Conservation (phyloP, 2,888 invertebrate species). For the Ferrisia virgata region DNA sequence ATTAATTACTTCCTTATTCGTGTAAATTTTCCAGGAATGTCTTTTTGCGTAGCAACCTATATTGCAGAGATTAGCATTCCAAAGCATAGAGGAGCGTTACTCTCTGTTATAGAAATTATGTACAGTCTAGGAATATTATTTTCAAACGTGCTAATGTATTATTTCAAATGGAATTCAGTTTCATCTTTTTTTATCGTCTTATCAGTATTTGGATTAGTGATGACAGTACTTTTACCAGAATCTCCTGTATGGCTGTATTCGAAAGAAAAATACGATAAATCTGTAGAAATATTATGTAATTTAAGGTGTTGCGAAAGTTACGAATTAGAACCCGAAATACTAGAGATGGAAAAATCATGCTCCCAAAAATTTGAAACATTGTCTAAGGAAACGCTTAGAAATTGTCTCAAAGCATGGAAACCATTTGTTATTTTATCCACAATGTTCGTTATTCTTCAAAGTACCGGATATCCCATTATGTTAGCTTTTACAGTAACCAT, state of each 20-base stretch:
- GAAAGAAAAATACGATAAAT: neutral
- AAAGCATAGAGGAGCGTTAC: neutral
- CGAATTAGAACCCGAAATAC: neutral
- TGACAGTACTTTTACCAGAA: neutral
- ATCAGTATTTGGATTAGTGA: neutral
- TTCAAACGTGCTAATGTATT: neutral
- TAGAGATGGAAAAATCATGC: neutral
- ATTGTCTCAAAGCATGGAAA: neutral
- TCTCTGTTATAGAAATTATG: neutral
- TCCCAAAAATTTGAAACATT: neutral
- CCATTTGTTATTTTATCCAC: neutral
- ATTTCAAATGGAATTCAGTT: neutral
- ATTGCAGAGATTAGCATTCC: neutral
- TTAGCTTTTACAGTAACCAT: neutral
- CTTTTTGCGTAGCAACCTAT: neutral
- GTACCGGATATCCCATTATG: neutral
- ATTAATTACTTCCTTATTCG: too few species aligned
- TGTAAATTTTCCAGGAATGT: conserved; percentile 8
- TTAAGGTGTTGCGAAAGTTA: neutral
- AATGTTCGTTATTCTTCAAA: neutral
- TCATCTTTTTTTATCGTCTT: neutral
- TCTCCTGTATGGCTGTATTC: conserved; percentile 5
- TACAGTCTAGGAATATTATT: neutral
- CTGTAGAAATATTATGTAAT: neutral
- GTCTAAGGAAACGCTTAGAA: neutral